These are phyloP conservation scores for Eubasilissa regina DNA, from an alignment of 1,140 invertebrate genomes.

Conservation along the genomic window DNA sequence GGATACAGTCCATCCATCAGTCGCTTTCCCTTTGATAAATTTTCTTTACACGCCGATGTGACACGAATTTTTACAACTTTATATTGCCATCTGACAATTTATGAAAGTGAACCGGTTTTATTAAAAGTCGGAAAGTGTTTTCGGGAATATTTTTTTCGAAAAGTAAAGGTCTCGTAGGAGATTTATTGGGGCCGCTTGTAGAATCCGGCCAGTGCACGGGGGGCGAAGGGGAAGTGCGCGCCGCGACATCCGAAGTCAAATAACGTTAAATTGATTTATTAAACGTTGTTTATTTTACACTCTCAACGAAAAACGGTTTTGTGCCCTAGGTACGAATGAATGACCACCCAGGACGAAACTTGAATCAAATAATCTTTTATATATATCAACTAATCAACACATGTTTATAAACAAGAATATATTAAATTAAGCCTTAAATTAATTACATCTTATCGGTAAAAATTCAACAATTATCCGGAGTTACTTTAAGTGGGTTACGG, in stretches of 20 bases:
- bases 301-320: too few species aligned
- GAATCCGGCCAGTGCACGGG: constrained; percentile 4
- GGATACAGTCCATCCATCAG: neutral
- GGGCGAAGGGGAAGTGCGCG: neutral
- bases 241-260: neutral
- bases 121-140: constrained; percentile 38
- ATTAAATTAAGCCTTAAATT: too few species aligned
- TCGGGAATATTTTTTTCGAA: constrained; percentile 1
- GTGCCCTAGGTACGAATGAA: too few species aligned
- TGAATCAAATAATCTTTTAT: too few species aligned
- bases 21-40: neutral
- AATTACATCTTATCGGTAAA: too few species aligned
- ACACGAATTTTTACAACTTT: constrained; percentile 41
- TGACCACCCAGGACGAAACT: too few species aligned
- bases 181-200: constrained; percentile 31
- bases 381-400: too few species aligned
- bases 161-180: constrained; percentile 7
- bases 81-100: constrained; percentile 40
- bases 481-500: too few species aligned
- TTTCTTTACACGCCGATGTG: constrained; percentile 4
- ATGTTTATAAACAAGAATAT: too few species aligned
- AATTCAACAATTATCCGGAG: too few species aligned
- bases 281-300: too few species aligned
- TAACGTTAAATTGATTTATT: constrained; percentile 14
- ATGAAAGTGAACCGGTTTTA: constrained; percentile 36